Evolutionary conservation across 2,888 invertebrate species (phyloP).

Genomic region (Laothoe populi): DNA sequence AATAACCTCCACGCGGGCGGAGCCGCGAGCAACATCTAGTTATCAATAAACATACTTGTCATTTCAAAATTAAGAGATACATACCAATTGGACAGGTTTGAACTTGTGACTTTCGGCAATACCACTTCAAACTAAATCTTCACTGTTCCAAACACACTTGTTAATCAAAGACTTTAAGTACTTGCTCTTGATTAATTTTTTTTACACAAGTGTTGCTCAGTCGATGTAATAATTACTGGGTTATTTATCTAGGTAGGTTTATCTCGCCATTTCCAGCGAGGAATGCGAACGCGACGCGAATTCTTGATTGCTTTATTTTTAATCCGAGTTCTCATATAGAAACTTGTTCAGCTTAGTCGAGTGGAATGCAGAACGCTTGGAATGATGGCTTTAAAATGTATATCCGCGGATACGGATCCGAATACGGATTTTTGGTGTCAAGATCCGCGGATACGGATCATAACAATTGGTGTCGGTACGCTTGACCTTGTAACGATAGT

Average conservation of each 20-base stretch:
- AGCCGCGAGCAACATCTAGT: no score
- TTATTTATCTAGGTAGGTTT: background rate
- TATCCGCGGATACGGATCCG: no score
- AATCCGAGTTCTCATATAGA: constrained; percentile 1
- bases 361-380: background rate
- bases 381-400: background rate
- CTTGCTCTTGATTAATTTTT: background rate
- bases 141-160: background rate
- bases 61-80: no score
- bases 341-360: constrained; percentile 14
- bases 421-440: no score
- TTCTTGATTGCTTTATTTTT: constrained; percentile 21
- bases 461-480: no score
- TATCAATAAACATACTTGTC: no score
- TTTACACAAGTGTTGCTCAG: background rate
- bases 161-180: background rate
- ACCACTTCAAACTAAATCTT: no score
- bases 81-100: no score
- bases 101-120: no score
- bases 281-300: constrained; percentile 21
- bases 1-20: no score
- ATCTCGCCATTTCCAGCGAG: constrained; percentile 3
- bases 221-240: constrained; percentile 10
- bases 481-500: no score
- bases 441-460: no score